phyloP scores from a whole-genome alignment of 2,113 vertebrate species.

The Nibea albiflora region DNA sequence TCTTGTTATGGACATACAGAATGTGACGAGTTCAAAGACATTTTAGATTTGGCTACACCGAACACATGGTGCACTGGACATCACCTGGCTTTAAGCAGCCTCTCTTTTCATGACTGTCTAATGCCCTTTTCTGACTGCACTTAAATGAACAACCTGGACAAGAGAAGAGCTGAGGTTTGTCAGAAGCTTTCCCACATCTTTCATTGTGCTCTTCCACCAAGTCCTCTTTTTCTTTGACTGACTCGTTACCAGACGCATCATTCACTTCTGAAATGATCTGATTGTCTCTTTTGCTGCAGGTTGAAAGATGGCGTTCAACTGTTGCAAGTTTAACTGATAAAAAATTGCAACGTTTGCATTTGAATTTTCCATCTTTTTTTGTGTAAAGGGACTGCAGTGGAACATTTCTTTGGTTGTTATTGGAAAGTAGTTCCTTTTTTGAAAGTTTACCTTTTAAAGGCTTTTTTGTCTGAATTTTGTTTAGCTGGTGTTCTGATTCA shows the following conservation, averaged over 20 bases:
- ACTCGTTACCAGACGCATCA: background rate
- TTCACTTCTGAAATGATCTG: background rate
- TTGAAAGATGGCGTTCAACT: constrained; percentile 85
- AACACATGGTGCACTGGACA: constrained; percentile 84
- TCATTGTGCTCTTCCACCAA: background rate
- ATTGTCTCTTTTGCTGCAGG: constrained; percentile 56
- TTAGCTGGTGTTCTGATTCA: background rate
- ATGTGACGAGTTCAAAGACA: constrained; percentile 84
- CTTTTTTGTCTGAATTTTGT: background rate
- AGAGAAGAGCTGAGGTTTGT: constrained; percentile 70
- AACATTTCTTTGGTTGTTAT: background rate
- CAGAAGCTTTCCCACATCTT: background rate
- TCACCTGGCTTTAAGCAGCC: constrained; percentile 85
- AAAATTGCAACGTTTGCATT: constrained; percentile 88
- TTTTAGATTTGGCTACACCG: constrained; percentile 82
- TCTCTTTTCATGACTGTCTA: constrained; percentile 86
- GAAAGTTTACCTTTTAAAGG: background rate
- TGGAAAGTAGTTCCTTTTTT: background rate
- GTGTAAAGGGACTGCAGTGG: constrained; percentile 5
- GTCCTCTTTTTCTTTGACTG: background rate
- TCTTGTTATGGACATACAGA: constrained; percentile 76
- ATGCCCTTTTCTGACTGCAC: constrained; percentile 87
- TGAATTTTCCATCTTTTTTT: constrained; percentile 83
- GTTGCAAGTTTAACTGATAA: constrained; percentile 86
- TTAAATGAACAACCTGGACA: constrained; percentile 89